A percentile compares a stretch with the other conserved stretches of the same genome.
phyloP scores from a whole-genome alignment of 2,888 invertebrate species.

The Adineta ricciae region DNA sequence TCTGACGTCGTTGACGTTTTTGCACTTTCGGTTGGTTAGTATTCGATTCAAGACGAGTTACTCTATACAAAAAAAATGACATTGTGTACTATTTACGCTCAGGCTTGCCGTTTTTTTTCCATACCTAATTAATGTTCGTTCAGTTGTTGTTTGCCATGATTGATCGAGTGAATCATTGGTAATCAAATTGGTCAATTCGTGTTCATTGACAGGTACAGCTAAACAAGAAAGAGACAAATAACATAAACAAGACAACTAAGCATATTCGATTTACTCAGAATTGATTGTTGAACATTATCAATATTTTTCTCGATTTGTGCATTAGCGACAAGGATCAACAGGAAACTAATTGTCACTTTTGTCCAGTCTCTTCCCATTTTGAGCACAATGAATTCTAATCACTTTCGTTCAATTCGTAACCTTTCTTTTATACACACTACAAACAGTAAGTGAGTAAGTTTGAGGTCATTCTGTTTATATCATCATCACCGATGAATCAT shows the following conservation, averaged over 20 bases:
- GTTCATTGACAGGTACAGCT: neutral
- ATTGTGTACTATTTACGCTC: neutral
- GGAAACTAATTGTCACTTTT: neutral
- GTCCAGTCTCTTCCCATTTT: neutral
- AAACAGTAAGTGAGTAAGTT: neutral
- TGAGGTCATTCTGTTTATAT: neutral
- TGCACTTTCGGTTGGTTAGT: neutral
- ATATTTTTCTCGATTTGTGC: neutral
- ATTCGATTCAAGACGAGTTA: neutral
- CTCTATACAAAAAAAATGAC: neutral
- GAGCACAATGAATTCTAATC: neutral
- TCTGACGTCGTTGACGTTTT: neutral
- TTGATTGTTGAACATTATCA: neutral
- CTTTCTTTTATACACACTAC: neutral
- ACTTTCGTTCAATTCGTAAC: neutral
- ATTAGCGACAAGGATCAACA: neutral
- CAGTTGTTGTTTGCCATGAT: neutral
- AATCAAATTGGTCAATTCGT: neutral
- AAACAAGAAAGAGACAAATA: neutral
- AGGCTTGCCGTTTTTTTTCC: neutral
- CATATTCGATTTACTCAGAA: neutral
- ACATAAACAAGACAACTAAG: neutral
- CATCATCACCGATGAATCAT: neutral
- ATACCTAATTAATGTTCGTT: constrained; percentile 1
- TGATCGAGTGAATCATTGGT: neutral